Evolutionary conservation across 53 echinoderm and acorn worm genomes (phyloP).

Genomic region (Astropecten irregularis): DNA sequence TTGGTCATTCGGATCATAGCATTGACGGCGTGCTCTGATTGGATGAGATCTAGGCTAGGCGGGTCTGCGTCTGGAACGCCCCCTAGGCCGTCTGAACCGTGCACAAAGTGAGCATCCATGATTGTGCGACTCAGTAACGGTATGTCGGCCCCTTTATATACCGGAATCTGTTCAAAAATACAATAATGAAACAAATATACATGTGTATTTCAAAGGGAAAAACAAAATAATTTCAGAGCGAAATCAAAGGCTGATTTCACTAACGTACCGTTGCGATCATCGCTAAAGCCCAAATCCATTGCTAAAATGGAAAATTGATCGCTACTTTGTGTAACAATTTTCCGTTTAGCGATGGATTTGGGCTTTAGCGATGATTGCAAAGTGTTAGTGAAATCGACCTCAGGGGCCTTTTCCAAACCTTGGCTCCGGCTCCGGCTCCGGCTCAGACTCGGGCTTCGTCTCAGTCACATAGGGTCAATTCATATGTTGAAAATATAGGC

Average conservation of each 20-base stretch:
- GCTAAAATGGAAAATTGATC: no score
- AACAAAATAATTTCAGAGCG: not conserved
- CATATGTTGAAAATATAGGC: no score
- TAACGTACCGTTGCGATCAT: no score
- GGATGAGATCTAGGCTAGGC: constrained; percentile 50
- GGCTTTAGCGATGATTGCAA: no score
- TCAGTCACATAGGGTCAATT: no score
- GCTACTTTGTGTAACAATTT: no score
- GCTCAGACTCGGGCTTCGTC: no score
- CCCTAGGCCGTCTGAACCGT: constrained; percentile 69
- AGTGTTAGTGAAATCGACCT: no score
- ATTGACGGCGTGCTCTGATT: constrained; percentile 66
- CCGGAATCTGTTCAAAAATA: constrained; percentile 43
- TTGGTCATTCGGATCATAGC: constrained; percentile 70
- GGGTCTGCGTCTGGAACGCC: constrained; percentile 7
- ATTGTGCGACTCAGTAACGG: constrained; percentile 27
- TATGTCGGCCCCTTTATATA: constrained; percentile 36
- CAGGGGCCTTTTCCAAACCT: no score
- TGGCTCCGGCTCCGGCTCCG: no score
- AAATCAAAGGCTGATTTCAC: not conserved
- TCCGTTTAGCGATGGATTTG: no score
- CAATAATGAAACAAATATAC: not conserved
- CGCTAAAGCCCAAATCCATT: no score
- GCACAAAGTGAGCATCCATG: constrained; percentile 7
- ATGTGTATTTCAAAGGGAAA: not conserved